These are phyloP conservation scores for Oreochromis aureus DNA, from an alignment of 2,113 vertebrate species.

Conservation along the genomic window DNA sequence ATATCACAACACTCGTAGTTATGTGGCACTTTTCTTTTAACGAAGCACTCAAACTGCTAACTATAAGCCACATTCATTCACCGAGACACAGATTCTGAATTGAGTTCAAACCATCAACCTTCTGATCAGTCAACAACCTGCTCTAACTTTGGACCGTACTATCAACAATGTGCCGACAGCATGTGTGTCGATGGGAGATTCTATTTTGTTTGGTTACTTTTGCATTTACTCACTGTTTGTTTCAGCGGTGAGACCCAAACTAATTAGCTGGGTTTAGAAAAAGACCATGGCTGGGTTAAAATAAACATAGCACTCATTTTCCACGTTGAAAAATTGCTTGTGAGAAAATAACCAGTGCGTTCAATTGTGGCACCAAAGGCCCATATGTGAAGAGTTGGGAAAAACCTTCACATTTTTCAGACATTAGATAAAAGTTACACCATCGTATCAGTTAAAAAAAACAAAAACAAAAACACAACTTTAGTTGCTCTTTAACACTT, in stretches of 20 bases:
- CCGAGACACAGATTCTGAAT: rapidly evolving
- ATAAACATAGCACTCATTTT: background rate
- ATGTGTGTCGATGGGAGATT: background rate
- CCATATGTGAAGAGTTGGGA: background rate
- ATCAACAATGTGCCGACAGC: rapidly evolving
- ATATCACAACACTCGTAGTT: background rate
- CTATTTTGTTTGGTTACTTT: background rate
- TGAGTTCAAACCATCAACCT: background rate
- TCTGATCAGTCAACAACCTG: background rate
- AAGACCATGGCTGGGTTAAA: background rate
- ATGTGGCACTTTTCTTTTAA: background rate
- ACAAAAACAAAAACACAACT: background rate
- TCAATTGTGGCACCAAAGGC: background rate
- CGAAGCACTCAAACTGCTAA: background rate
- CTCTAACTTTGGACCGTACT: background rate
- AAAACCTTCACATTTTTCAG: background rate
- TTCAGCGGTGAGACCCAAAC: rapidly evolving
- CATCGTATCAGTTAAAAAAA: background rate
- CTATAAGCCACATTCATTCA: background rate
- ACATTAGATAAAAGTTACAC: background rate
- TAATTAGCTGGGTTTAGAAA: background rate
- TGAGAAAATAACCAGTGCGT: background rate
- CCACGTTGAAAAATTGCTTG: background rate
- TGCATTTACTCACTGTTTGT: background rate
- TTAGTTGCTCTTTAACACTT: background rate